Conservation (phyloP, 2,888 invertebrate species). For the Tenthredo scrophulariae region DNA sequence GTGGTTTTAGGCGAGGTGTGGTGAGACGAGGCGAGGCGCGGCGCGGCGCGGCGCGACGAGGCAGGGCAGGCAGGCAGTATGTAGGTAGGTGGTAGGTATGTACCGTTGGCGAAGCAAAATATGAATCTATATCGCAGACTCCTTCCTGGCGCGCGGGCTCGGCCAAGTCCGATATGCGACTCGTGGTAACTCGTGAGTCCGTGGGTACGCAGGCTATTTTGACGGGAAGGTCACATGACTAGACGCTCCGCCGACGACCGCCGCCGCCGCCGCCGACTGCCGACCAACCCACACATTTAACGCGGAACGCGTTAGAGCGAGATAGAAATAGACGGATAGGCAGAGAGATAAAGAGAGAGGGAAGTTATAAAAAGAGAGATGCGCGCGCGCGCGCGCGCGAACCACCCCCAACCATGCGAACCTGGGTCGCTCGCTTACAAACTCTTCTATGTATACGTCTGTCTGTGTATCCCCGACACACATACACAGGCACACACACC, state of each 20-base stretch:
- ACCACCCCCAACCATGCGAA: constrained; percentile 53
- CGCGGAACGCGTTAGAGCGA: constrained; percentile 21
- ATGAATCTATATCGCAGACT: constrained; percentile 60
- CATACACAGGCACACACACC: background rate
- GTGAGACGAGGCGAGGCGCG: constrained; percentile 54
- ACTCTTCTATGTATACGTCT: background rate
- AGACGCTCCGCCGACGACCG: constrained; percentile 77
- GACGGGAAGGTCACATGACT: constrained; percentile 91
- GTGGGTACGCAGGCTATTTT: constrained; percentile 83
- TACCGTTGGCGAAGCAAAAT: constrained; percentile 56
- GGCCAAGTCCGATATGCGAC: constrained; percentile 54
- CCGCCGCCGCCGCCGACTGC: constrained; percentile 53
- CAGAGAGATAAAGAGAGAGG: constrained; percentile 37
- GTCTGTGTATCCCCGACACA: background rate
- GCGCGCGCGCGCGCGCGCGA: constrained; percentile 66
- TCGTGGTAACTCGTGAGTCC: constrained; percentile 54
- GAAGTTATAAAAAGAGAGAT: constrained; percentile 55
- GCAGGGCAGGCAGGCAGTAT: constrained; percentile 42
- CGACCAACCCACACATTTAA: constrained; percentile 39
- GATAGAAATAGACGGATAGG: constrained; percentile 12
- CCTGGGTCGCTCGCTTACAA: constrained; percentile 34
- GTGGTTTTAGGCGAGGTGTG: background rate
- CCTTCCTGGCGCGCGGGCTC: constrained; percentile 52
- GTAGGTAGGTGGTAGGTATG: constrained; percentile 32
- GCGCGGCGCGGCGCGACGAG: constrained; percentile 54